A percentile compares a stretch with the other conserved stretches of the same genome.
Conservation (phyloP, 2,113 vertebrate genomes). For the Cephalopterus ornatus region DNA sequence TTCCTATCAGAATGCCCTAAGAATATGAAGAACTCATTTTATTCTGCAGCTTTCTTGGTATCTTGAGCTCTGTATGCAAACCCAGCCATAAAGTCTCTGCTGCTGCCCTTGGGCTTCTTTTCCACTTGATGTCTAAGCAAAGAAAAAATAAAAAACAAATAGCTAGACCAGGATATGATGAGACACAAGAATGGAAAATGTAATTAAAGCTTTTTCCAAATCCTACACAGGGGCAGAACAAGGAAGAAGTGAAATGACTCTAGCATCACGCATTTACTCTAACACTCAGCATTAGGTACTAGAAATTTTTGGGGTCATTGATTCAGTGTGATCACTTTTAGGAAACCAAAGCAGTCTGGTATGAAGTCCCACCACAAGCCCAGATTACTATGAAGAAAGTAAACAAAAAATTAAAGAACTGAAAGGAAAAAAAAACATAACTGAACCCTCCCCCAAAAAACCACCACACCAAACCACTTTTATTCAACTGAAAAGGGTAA, state of each 20-base stretch:
- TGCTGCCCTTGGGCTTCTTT: neutral
- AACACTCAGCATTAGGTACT: neutral
- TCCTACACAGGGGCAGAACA: neutral
- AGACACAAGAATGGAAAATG: neutral
- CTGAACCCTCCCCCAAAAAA: rapidly evolving
- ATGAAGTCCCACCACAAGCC: neutral
- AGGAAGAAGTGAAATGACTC: neutral
- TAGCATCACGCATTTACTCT: neutral
- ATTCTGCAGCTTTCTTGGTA: neutral
- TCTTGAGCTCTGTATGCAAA: neutral
- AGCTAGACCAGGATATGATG: neutral
- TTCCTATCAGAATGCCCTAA: neutral
- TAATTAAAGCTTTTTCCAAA: neutral
- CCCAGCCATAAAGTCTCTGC: neutral
- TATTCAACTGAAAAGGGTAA: neutral
- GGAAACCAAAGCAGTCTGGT: neutral
- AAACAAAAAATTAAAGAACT: neutral
- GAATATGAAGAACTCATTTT: neutral
- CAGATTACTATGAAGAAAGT: neutral
- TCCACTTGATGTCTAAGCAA: neutral
- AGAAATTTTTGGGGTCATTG: neutral
- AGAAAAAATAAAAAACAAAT: neutral
- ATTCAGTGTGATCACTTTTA: neutral
- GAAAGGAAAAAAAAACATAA: neutral
- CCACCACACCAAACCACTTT: neutral